Evolutionary conservation across 1,140 invertebrate genomes (phyloP).

Genomic region (Hycleus phaleratus): DNA sequence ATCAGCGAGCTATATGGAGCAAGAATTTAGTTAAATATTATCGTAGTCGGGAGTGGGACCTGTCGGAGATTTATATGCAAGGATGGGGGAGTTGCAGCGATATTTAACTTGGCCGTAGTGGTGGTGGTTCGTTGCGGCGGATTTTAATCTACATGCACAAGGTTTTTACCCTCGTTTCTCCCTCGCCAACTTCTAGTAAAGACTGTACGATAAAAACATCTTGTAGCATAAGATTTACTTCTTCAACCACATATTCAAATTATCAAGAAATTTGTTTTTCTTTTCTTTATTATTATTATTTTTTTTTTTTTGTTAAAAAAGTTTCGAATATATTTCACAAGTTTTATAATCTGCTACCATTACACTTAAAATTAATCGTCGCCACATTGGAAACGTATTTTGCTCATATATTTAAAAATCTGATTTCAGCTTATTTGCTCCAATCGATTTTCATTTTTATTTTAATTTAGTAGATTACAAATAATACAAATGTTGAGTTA

Average conservation of each 20-base stretch:
- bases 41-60: conserved; percentile 33
- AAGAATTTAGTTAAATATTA: conserved; percentile 42
- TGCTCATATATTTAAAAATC: too few relatives aligned
- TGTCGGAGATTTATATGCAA: conserved; percentile 40
- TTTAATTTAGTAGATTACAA: not conserved
- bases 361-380: too few relatives aligned
- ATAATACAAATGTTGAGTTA: conserved; percentile 2
- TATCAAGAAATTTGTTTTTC: conserved; percentile 42
- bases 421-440: too few relatives aligned
- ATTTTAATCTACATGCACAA: conserved; percentile 42
- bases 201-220: conserved; percentile 41
- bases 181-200: conserved; percentile 35
- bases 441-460: too few relatives aligned
- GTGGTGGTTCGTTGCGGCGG: conserved; percentile 31
- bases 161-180: conserved; percentile 34
- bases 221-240: conserved; percentile 41
- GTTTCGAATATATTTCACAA: too few relatives aligned
- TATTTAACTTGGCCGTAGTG: conserved; percentile 34
- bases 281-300: conserved; percentile 26
- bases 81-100: conserved; percentile 29
- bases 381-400: too few relatives aligned
- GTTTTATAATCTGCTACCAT: too few relatives aligned
- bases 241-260: conserved; percentile 42
- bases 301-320: too few relatives aligned
- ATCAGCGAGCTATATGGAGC: conserved; percentile 30